Conservation (phyloP, 2,113 vertebrate species). For the Caranx ignobilis region DNA sequence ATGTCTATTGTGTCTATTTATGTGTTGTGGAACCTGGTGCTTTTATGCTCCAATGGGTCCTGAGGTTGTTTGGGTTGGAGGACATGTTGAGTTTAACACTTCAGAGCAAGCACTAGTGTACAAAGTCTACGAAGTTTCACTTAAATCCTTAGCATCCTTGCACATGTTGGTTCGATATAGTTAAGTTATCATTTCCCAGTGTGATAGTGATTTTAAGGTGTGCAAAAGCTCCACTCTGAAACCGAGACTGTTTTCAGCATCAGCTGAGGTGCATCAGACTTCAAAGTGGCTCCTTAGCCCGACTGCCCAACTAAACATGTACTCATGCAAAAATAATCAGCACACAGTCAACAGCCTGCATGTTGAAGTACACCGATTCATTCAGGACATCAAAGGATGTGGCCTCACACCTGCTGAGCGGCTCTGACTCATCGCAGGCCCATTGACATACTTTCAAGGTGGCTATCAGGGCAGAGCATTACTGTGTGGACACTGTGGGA, state of each 20-base stretch:
- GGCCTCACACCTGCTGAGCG: background rate
- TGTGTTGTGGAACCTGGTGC: too few relatives aligned
- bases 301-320: slow-evolving; percentile 12
- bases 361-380: too few relatives aligned
- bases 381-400: background rate
- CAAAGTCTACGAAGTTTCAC: too few relatives aligned
- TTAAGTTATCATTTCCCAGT: too few relatives aligned
- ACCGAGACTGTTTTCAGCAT: background rate
- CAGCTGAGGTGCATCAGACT: slow-evolving; percentile 3
- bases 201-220: too few relatives aligned
- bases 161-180: too few relatives aligned
- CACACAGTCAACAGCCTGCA: background rate
- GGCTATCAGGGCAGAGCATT: background rate
- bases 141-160: too few relatives aligned
- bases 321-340: slow-evolving; percentile 13
- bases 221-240: background rate
- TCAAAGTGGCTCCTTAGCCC: slow-evolving; percentile 11
- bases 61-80: too few relatives aligned
- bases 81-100: too few relatives aligned
- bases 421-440: background rate
- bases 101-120: too few relatives aligned
- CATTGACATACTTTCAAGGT: background rate
- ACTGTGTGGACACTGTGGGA: background rate
- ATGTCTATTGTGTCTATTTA: too few relatives aligned
- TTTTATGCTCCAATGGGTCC: too few relatives aligned